Percentiles rank a stretch among this genome's conserved stretches.
Conservation (phyloP, 92 coral and sea anemone genomes). For the Phenganax marumi region DNA sequence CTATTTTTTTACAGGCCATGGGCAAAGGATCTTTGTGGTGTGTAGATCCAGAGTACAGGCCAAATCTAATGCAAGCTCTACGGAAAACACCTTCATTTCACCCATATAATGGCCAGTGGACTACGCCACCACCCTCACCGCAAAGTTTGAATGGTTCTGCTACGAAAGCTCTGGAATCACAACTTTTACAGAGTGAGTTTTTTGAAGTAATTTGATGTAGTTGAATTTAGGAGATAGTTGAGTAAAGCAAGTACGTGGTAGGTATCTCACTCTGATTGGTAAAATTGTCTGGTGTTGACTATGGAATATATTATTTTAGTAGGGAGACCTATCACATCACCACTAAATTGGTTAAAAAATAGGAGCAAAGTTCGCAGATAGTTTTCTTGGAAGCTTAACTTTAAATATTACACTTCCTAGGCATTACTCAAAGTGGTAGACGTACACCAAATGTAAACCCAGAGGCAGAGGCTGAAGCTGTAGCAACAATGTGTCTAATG, state of each 20-base stretch:
- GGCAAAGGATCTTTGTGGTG: constrained; percentile 99
- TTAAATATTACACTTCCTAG: constrained; percentile 39
- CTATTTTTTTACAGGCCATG: constrained; percentile 70
- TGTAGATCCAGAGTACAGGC: constrained; percentile 91
- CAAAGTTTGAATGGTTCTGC: constrained; percentile 64
- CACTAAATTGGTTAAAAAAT: too few species aligned
- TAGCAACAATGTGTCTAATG: constrained; percentile 89
- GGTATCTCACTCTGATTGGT: too few species aligned
- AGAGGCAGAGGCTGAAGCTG: constrained; percentile 99
- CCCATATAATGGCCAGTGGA: constrained; percentile 69
- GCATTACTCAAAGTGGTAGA: constrained; percentile 50
- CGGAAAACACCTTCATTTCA: constrained; percentile 92
- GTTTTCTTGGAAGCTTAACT: too few species aligned
- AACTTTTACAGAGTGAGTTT: constrained; percentile 6
- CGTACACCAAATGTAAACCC: constrained; percentile 82
- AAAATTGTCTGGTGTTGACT: too few species aligned
- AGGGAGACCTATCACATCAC: too few species aligned
- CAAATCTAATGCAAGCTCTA: constrained; percentile 90
- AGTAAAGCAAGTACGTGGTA: too few species aligned
- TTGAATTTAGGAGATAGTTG: neutral
- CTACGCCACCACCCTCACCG: constrained; percentile 98
- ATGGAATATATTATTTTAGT: too few species aligned
- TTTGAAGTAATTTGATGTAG: too few species aligned
- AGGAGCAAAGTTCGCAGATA: too few species aligned
- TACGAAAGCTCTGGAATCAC: constrained; percentile 25